Evolutionary conservation across 2,888 invertebrate species (phyloP).

Genomic region (Andrena bicolor): DNA sequence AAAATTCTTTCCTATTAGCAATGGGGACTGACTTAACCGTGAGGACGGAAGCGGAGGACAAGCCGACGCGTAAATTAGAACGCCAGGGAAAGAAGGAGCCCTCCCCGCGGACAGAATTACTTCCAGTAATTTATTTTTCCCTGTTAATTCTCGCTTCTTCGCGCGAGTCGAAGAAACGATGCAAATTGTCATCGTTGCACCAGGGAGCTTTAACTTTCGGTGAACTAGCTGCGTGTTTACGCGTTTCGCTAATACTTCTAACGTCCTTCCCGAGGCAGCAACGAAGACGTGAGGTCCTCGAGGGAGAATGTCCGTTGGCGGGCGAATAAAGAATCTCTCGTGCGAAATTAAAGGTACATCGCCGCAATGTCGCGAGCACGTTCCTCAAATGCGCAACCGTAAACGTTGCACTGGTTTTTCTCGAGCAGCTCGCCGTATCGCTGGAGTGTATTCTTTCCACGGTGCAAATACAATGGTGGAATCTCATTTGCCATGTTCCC

Average conservation of each 20-base stretch:
- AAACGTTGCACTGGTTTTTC: conserved; percentile 29
- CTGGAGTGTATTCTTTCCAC: conserved; percentile 61
- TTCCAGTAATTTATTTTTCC: conserved; percentile 63
- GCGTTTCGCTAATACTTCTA: not conserved
- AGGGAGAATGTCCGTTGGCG: not conserved
- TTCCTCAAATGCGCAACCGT: conserved; percentile 24
- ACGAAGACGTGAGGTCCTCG: conserved; percentile 4
- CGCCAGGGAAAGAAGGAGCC: conserved; percentile 47
- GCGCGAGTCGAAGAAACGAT: conserved; percentile 15
- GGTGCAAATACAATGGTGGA: conserved; percentile 59
- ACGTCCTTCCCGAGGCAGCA: not conserved
- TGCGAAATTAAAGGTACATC: conserved; percentile 17
- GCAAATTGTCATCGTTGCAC: conserved; percentile 25
- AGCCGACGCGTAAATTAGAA: conserved; percentile 68
- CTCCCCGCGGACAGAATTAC: conserved; percentile 60
- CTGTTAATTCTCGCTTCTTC: conserved; percentile 41
- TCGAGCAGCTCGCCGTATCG: conserved; percentile 53
- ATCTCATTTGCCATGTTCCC: conserved; percentile 56
- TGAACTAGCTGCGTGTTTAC: conserved; percentile 7
- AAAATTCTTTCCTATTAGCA: conserved; percentile 69
- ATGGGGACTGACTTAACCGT: conserved; percentile 59
- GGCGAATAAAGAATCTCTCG: not conserved
- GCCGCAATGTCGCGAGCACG: not conserved
- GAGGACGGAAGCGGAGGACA: conserved; percentile 51
- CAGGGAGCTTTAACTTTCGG: not conserved